Conservation (phyloP, 2,888 invertebrate genomes). For the Melieria omissa region DNA sequence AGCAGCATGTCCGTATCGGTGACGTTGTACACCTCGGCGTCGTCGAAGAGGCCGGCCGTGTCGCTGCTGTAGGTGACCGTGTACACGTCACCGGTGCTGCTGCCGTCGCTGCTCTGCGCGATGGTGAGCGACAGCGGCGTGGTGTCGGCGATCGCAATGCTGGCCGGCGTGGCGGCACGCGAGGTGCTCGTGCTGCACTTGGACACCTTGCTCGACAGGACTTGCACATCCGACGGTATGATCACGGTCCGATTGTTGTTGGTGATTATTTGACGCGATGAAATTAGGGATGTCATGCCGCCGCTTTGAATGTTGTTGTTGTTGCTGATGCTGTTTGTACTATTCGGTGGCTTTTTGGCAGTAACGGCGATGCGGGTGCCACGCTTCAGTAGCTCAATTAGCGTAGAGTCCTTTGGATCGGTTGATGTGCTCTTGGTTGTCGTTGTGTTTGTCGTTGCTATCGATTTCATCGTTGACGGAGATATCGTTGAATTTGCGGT, state of each 20-base stretch:
- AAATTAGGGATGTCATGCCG: slow-evolving; percentile 62
- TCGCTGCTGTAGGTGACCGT: slow-evolving; percentile 70
- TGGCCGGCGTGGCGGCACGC: slow-evolving; percentile 39
- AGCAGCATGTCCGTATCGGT: slow-evolving; percentile 76
- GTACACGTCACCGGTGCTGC: slow-evolving; percentile 72
- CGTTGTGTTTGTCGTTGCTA: slow-evolving; percentile 51
- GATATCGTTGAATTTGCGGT: slow-evolving; percentile 51
- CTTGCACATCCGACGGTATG: slow-evolving; percentile 62
- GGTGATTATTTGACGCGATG: slow-evolving; percentile 70
- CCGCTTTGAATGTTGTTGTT: slow-evolving; percentile 20
- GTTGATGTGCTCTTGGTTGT: slow-evolving; percentile 64
- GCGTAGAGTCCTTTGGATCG: slow-evolving; percentile 77
- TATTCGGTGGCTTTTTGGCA: slow-evolving; percentile 72
- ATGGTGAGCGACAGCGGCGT: slow-evolving; percentile 65
- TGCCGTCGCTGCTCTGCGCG: slow-evolving; percentile 56
- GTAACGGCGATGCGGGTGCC: slow-evolving; percentile 76
- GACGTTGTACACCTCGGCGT: slow-evolving; percentile 83
- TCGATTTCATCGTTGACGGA: slow-evolving; percentile 50
- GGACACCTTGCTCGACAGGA: slow-evolving; percentile 55
- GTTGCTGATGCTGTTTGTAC: slow-evolving; percentile 53
- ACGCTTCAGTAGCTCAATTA: slow-evolving; percentile 82
- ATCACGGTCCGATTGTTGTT: slow-evolving; percentile 66
- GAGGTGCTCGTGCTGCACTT: slow-evolving; percentile 49
- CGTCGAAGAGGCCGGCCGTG: slow-evolving; percentile 71
- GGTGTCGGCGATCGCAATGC: slow-evolving; percentile 59